Conservation (phyloP, 1,140 invertebrate genomes). For the Drosophila saltans region DNA sequence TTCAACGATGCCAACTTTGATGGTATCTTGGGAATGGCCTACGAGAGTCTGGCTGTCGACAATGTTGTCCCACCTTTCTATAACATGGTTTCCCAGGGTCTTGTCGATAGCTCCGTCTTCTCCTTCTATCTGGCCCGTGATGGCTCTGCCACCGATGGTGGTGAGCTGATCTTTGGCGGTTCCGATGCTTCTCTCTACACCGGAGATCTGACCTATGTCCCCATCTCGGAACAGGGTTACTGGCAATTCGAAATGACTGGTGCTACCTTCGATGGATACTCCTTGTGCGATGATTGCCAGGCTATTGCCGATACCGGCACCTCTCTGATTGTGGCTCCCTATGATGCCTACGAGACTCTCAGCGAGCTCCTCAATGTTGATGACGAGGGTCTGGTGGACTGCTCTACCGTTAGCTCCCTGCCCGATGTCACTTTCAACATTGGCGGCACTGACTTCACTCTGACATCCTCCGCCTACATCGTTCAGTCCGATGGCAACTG, state of each 20-base stretch:
- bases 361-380: slow-evolving; percentile 89
- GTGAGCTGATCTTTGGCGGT: slow-evolving; percentile 77
- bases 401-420: slow-evolving; percentile 88
- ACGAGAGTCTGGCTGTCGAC: slow-evolving; percentile 93
- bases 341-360: slow-evolving; percentile 89
- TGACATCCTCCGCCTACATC: slow-evolving; percentile 93
- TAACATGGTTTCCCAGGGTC: slow-evolving; percentile 95
- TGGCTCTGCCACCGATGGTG: slow-evolving; percentile 47
- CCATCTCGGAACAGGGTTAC: slow-evolving; percentile 73
- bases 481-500: slow-evolving; percentile 95
- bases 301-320: slow-evolving; percentile 99
- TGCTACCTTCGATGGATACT: slow-evolving; percentile 47
- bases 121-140: slow-evolving; percentile 91
- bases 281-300: slow-evolving; percentile 88
- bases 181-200: slow-evolving; percentile 62
- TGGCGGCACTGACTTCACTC: slow-evolving; percentile 90
- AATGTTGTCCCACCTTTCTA: slow-evolving; percentile 96
- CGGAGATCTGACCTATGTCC: slow-evolving; percentile 71
- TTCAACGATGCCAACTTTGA: slow-evolving; percentile 98
- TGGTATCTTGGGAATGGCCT: slow-evolving; percentile 97
- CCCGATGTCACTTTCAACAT: slow-evolving; percentile 92
- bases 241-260: slow-evolving; percentile 80
- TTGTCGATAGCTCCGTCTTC: slow-evolving; percentile 92
- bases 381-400: slow-evolving; percentile 92
- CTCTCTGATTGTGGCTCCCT: slow-evolving; percentile 96